Base-by-base conservation (phyloP, 2,797 vertebrate species). In the Eurystomus glaucurus region DNA sequence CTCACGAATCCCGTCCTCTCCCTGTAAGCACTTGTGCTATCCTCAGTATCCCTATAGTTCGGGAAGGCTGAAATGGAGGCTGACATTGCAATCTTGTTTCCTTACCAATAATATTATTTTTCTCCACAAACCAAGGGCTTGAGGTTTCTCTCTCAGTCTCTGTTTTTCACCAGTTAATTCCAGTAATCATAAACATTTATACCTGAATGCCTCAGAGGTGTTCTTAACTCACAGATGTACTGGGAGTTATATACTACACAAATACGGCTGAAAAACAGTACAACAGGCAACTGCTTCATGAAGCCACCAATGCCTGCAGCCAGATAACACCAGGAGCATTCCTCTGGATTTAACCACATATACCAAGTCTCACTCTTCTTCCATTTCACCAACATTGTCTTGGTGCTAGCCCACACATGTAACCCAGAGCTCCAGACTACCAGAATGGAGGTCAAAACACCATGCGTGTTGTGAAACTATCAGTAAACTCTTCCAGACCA, bases 361-460 rank as follows among this genome's bases (percentile, higher is more conserved):
- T 5, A 50, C 4, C 29, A 54, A 75, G 39, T 54, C 37, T 57
- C 39, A 31, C n/a, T 75, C 37, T 26, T 74, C 50, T 41, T 78
- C 16, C 66, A 72, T n/a, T 50, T 58, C 28, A 91, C 31, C 41
- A 39, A 2, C 0, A 0, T 11, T 12, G 51, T 29, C 65, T 18
- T 54, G 31, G 52, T 68, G 46, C 17, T 22, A 71, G 29, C 17
- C 19, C 16, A 48, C 37, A 58, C 0, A 0, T 1, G 3, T 14
- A 76, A 76, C 14, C 10, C 58, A 50, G 20, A 60, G 55, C 41
- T 60, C 45, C 45, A 62, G 10, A 3, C 45, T 41, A 37, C 16
- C 70, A 81, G 29, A 86, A 41, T 0, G 7, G 28, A 83, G 37
- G 43, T n/a, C 64, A 31, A 83, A 91, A 86, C 28, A 58, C 35